Evolutionary conservation across 2,888 invertebrate genomes (phyloP).

Genomic region (Oscheius sp.): DNA sequence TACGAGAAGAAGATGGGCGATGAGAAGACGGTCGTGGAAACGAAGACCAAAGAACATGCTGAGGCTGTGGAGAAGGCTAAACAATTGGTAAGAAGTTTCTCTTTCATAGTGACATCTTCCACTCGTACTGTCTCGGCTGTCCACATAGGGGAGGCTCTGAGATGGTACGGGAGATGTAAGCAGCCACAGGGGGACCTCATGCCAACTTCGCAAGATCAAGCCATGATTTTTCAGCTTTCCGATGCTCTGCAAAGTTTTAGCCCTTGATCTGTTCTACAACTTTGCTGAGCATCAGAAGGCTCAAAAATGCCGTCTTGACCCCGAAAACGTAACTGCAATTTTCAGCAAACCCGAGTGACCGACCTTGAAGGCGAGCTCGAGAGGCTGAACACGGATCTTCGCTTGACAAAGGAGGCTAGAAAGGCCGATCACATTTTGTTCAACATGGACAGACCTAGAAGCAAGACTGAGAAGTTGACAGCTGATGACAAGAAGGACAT

Average conservation of each 20-base stretch:
- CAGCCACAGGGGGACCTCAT: too few relatives aligned
- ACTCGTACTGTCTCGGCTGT: too few relatives aligned
- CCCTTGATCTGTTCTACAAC: too few relatives aligned
- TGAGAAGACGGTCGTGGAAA: conserved; percentile 54
- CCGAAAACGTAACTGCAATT: too few relatives aligned
- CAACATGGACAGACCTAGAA: conserved; percentile 56
- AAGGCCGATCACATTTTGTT: conserved; percentile 70
- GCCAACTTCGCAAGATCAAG: too few relatives aligned
- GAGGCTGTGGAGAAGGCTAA: conserved; percentile 49
- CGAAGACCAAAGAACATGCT: conserved; percentile 49
- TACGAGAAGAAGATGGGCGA: conserved; percentile 63
- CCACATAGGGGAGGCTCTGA: too few relatives aligned
- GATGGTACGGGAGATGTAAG: neutral
- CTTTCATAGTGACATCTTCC: too few relatives aligned
- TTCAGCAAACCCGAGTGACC: conserved; percentile 76
- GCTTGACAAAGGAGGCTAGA: conserved; percentile 65
- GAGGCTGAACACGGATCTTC: conserved; percentile 72
- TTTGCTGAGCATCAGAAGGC: neutral
- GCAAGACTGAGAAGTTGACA: conserved; percentile 58
- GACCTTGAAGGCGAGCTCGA: conserved; percentile 88
- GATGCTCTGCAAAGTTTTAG: too few relatives aligned
- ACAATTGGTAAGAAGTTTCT: conserved; percentile 48
- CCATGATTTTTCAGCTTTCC: too few relatives aligned
- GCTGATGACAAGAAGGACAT: conserved; percentile 66
- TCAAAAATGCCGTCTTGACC: too few relatives aligned